Conservation (phyloP, 1,140 invertebrate genomes). For the Caligus rogercresseyi region DNA sequence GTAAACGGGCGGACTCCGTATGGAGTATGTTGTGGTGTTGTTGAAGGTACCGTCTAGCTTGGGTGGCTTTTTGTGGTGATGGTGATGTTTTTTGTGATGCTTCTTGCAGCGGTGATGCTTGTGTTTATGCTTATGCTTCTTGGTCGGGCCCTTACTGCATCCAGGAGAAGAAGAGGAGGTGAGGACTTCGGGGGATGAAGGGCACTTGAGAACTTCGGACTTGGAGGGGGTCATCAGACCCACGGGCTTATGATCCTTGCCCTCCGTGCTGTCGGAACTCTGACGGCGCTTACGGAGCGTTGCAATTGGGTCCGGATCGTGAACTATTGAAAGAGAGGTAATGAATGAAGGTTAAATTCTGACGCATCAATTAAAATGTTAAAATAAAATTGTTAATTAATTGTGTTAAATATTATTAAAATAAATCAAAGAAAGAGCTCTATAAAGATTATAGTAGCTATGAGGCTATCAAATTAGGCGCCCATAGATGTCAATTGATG, state of each 20-base stretch:
- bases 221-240: background rate
- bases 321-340: background rate
- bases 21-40: constrained; percentile 17
- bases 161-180: background rate
- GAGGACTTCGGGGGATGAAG: background rate
- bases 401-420: no score
- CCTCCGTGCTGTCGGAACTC: constrained; percentile 3
- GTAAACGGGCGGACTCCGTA: background rate
- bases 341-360: background rate
- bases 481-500: no score
- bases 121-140: background rate
- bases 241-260: background rate
- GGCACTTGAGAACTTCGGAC: background rate
- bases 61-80: background rate
- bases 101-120: constrained; percentile 6
- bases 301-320: constrained; percentile 14
- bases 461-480: no score
- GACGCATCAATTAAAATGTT: background rate
- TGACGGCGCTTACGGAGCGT: background rate
- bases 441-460: no score
- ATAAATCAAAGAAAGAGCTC: no score
- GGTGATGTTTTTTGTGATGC: background rate
- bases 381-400: no score
- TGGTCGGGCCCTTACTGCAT: background rate
- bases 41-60: constrained; percentile 13